A percentile compares a stretch with the other conserved stretches of the same genome.
Conservation (phyloP, 2,797 vertebrate genomes). For the Phrynocephalus forsythii region DNA sequence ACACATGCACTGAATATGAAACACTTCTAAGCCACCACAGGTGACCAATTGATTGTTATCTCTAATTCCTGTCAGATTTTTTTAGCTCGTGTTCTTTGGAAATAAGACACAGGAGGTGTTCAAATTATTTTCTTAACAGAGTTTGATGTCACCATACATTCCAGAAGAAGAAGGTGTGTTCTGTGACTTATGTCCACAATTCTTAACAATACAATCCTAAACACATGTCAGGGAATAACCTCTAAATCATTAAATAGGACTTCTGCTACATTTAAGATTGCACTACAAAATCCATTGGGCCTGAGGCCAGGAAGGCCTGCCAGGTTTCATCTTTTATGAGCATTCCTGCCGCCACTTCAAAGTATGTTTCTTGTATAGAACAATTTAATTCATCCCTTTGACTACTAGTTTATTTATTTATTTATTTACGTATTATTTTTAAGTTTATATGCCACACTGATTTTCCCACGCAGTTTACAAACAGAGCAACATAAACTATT, state of each 20-base stretch:
- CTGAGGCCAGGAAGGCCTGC: not conserved
- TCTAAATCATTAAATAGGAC: not conserved
- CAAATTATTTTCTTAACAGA: slow-evolving; percentile 11
- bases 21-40: slow-evolving; percentile 70
- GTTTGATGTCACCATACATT: slow-evolving; percentile 22
- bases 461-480: too few species aligned
- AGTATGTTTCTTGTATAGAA: not conserved
- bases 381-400: not conserved
- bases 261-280: not conserved
- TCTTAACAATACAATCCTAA: not conserved
- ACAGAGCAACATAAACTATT: too few species aligned
- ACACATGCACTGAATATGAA: slow-evolving; percentile 77
- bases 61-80: slow-evolving; percentile 61
- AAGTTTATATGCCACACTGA: too few species aligned
- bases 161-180: not conserved
- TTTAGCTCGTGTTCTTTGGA: slow-evolving; percentile 55
- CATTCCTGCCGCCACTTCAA: too few species aligned
- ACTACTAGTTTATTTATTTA: not conserved
- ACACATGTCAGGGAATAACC: not conserved
- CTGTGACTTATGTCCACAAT: not conserved
- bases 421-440: too few species aligned
- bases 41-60: slow-evolving; percentile 74
- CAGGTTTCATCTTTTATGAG: too few species aligned
- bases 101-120: slow-evolving; percentile 51
- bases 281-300: too few species aligned